These are phyloP conservation scores for Leontocebus nigricollis DNA, from an alignment of 2,797 vertebrate species.

Conservation along the genomic window DNA sequence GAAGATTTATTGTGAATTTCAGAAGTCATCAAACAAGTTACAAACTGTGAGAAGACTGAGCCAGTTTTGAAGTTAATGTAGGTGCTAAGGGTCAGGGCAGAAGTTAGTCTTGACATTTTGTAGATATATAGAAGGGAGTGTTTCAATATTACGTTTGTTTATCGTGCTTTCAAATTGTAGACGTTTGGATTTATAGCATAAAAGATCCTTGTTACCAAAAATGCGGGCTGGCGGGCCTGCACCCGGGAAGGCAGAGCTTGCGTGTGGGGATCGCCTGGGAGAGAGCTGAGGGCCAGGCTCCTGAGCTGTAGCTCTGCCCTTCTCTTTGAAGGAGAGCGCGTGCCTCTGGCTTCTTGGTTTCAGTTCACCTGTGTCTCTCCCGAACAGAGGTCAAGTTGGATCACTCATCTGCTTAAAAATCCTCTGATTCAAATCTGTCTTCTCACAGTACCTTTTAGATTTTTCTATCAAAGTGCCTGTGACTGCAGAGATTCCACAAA, in stretches of 20 bases:
- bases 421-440: neutral
- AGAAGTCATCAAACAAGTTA: neutral
- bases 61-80: neutral
- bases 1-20: neutral
- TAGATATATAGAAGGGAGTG: neutral
- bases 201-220: neutral
- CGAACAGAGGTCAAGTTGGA: neutral
- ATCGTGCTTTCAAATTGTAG: neutral
- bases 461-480: neutral
- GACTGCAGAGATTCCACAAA: neutral
- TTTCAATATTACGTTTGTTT: neutral
- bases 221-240: neutral
- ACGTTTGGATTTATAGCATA: neutral
- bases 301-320: neutral
- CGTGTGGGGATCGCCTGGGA: accelerated
- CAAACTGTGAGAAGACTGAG: neutral
- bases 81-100: neutral
- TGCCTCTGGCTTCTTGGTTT: neutral
- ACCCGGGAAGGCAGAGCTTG: accelerated
- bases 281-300: neutral
- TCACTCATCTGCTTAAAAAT: neutral
- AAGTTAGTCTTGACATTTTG: neutral
- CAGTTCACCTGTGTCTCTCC: neutral
- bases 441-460: accelerated
- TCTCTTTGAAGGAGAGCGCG: neutral